Conservation (phyloP, 1,140 invertebrate genomes). For the Drosophila sulfurigaster region DNA sequence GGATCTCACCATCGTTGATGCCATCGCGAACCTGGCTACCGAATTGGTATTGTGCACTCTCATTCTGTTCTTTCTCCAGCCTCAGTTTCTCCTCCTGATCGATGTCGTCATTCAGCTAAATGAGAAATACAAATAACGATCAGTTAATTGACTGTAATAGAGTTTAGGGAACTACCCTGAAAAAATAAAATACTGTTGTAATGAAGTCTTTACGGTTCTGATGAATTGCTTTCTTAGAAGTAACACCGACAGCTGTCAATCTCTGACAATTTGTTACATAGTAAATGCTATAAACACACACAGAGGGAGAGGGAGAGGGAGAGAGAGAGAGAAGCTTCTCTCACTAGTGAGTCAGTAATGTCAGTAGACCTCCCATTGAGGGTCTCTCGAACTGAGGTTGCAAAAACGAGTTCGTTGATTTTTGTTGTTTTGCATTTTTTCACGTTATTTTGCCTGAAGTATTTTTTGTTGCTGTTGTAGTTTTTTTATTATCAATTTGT, state of each 20-base stretch:
- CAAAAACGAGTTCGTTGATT: conserved; percentile 26
- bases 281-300: background rate
- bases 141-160: background rate
- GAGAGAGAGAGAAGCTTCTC: no score
- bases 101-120: conserved; percentile 24
- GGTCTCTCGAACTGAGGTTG: conserved; percentile 27
- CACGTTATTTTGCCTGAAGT: conserved; percentile 6
- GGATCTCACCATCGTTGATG: conserved; percentile 86
- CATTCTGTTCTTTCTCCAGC: conserved; percentile 63
- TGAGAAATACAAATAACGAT: background rate
- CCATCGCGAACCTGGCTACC: conserved; percentile 85
- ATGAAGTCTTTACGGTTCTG: conserved; percentile 2
- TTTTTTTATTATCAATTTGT: conserved; percentile 44
- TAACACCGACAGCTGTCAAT: conserved; percentile 13
- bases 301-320: no score
- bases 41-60: conserved; percentile 85
- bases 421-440: conserved; percentile 27
- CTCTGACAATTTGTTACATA: conserved; percentile 12
- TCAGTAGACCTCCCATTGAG: conserved; percentile 23
- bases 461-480: conserved; percentile 24
- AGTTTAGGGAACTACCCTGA: background rate
- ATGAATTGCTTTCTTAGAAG: background rate
- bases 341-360: conserved; percentile 27
- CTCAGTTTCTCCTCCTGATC: conserved; percentile 38
- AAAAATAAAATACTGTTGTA: background rate